Base-by-base conservation (phyloP, 2,888 invertebrate genomes). In the Flexamia atlantica region DNA sequence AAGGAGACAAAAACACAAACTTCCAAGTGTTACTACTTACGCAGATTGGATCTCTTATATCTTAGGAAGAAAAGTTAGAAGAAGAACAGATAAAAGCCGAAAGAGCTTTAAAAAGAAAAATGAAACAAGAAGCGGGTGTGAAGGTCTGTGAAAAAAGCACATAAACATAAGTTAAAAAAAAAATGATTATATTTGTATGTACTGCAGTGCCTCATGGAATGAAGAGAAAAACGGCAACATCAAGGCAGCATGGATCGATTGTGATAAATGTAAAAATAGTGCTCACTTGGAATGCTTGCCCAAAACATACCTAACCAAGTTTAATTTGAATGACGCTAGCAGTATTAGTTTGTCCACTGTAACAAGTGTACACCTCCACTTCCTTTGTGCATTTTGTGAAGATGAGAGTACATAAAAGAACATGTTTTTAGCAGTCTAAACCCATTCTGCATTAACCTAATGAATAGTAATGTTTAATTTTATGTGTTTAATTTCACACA, bases 91-190 rank as follows among this genome's bases (percentile, higher is more conserved):
- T 9, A 20, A 25, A 10, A 25, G 30, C 4, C 7, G 25, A 64
- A 64, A 64, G 64, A 25, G 17, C 17, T 25, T 10, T 64, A 12
- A 17, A 64, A 64, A 23, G 64, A 25, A 28, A 10, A 64, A 64
- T 23, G 12, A 64, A 64, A 64, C 25, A 25, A 64, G 64, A 64
- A 25, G 64, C 4, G 64, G 30, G 25, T 25, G 17, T n/a, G n/a
- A 64, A 64, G 25, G 53, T 53, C 53, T 53, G 53, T 53, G n/a
- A 53, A 53, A 53, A 53, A 53, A 53, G n/a, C 53, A 53, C 53
- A 53, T 7, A 53, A 17, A 53, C 53, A 53, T 53, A 53, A 53
- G n/a, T 53, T 53, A n/a, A 53, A 53, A 17, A 53, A 53, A 17
- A 53, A 12, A 5, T 12, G 20, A n/a, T 17, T 53, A 53, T 17